Conservation (phyloP, 92 coral and sea anemone species). For the Porites lobata region DNA sequence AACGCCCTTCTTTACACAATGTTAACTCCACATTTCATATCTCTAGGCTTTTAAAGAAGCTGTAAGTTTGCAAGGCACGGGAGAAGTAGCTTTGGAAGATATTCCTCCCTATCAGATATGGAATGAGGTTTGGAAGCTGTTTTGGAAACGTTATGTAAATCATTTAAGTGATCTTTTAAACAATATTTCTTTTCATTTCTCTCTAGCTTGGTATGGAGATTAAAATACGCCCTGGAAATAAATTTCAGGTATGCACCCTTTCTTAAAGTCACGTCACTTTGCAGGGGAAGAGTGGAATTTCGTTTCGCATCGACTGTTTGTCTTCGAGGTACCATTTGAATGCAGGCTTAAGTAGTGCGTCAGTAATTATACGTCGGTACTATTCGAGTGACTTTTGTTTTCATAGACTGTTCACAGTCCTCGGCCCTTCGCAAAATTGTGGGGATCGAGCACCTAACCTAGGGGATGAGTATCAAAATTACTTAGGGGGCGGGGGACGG, state of each 20-base stretch:
- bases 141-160: neutral
- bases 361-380: too few species aligned
- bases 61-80: slow-evolving; percentile 77
- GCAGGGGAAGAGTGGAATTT: neutral
- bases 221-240: slow-evolving; percentile 78
- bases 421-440: too few species aligned
- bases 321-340: too few species aligned
- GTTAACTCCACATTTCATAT: neutral
- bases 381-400: too few species aligned
- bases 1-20: too few species aligned
- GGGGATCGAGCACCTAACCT: too few species aligned
- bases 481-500: too few species aligned
- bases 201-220: slow-evolving; percentile 90
- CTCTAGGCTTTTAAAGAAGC: slow-evolving; percentile 93
- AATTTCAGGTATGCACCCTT: slow-evolving; percentile 64
- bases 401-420: too few species aligned
- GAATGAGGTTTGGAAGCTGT: slow-evolving; percentile 80
- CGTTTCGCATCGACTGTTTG: neutral
- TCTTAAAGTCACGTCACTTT: neutral
- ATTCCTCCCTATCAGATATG: slow-evolving; percentile 85
- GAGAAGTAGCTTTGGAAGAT: slow-evolving; percentile 76
- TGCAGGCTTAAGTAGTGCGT: too few species aligned
- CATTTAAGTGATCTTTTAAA: neutral
- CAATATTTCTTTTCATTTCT: neutral
- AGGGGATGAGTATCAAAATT: too few species aligned